Conservation (phyloP, 2,113 vertebrate species). For the Tachysurus vachellii region DNA sequence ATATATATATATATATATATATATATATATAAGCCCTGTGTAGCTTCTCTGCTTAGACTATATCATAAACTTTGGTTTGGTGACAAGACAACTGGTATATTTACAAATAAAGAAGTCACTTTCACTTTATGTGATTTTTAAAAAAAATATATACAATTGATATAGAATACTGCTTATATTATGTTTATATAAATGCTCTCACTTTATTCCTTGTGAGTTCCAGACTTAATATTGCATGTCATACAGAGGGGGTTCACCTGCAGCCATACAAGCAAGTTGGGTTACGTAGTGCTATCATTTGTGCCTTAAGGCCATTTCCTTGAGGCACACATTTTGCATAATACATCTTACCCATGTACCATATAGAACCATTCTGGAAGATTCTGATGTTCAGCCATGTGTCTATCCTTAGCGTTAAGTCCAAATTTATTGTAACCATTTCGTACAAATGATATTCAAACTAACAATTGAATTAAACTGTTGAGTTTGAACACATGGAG, state of each 20-base stretch:
- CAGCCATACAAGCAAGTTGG: slow-evolving; percentile 5
- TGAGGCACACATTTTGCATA: slow-evolving; percentile 50
- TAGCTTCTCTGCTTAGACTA: neutral
- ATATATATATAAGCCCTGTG: too few relatives aligned
- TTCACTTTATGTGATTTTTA: neutral
- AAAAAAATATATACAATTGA: neutral
- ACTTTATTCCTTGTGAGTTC: neutral
- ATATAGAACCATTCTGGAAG: neutral
- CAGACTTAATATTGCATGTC: neutral
- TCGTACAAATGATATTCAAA: slow-evolving; percentile 22
- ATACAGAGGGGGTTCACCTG: neutral
- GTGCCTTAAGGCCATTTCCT: slow-evolving; percentile 17
- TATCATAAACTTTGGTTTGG: neutral
- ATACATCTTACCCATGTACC: slow-evolving; percentile 38
- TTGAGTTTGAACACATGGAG: slow-evolving; percentile 10
- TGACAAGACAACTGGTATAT: neutral
- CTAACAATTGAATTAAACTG: slow-evolving; percentile 20
- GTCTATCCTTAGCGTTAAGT: neutral
- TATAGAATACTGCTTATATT: neutral
- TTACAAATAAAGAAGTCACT: neutral
- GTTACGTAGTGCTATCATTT: slow-evolving; percentile 12
- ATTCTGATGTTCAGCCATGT: slow-evolving; percentile 21
- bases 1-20: too few relatives aligned
- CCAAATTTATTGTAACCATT: slow-evolving; percentile 37
- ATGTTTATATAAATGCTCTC: neutral